Base-by-base conservation (phyloP, 2,113 vertebrate genomes). In the Tiliqua scincoides region DNA sequence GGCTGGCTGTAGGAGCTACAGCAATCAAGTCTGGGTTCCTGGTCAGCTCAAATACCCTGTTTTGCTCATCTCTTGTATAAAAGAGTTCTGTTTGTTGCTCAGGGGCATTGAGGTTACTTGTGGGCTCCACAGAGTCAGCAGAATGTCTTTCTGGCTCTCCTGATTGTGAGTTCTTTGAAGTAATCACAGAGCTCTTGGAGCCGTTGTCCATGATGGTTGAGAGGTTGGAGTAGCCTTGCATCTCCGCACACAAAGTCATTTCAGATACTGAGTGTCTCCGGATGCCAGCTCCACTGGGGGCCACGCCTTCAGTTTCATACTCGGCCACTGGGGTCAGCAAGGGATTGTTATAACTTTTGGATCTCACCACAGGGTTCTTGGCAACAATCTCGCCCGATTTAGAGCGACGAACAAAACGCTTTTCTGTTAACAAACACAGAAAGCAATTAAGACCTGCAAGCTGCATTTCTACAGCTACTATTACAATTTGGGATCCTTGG, bases 271-370 rank as follows among this genome's bases (percentile, higher is more conserved):
- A 99, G 93, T 99, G 99, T 20, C 98, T 94, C 11, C 98, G 97
- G 92, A 98, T 93, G 23, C 98, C 88, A 0, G 93, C 11, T 5
- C 96, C 92, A 0, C 94, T 93, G 30, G 92, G 57, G 0, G 95
- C 97, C 0, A 89, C 2, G 10, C 91, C 93, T 92, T 99, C 98
- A 0, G 87, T 85, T 79, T 98, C 98, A 0, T 98, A 97, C 94
- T 99, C 99, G 0, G 94, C 98, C 89, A 99, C 97, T 0, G 99
- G 99, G 0, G 98, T 98, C 91, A 99, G 96, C 95, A 99, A 94
- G 0, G 98, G 98, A 0, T 98, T 97, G 92, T 99, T 99, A 97
- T 99, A 99, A 96, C 98, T 99, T 94, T 98, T 98, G 0, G 99
- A 99, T 1, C 98, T 97, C 27, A 99, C 97, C 89, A 99, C 98